Base-by-base conservation (phyloP, 2,797 vertebrate genomes). In the Eospalax fontanierii region DNA sequence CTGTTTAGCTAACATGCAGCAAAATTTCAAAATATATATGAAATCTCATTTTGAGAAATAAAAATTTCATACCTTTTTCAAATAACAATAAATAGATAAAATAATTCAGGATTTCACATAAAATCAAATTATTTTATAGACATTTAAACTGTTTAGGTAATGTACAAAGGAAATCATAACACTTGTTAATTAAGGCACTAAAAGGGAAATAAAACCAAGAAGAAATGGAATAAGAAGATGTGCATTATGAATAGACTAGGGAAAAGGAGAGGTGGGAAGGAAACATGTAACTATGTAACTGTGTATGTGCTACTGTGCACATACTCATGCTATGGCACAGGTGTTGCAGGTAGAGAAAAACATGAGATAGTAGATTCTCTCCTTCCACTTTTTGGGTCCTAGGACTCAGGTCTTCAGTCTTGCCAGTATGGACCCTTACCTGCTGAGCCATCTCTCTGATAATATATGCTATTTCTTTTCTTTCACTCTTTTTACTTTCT, bases 361-460 rank as follows among this genome's bases (percentile, higher is more conserved):
- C 18, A 83, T 65, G 3, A 7, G 28, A 21, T 5, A 4, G 5
- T 46, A 5, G 22, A 4, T 43, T 82, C 28, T 43, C 5, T 81
- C 50, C 35, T 38, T 24, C 18, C 7, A 4, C 6, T 11, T 11
- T 82, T 4, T 65, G 38, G 0, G 2, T 30, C 10, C 43, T 5
- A 43, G 61, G 38, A 14, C 28, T 46, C 38, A 83, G 28, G 14
- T 66, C 4, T 33, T 46, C 61, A 46, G 38, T 3, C 18, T 66
- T 83, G 19, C 5, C 0, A 33, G 3, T 3, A 66, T 22, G 28
- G 0, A 33, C 3, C 43, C 11, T 46, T 46, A n/a, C 1, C 28
- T 43, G 8, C 26, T 65, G 22, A 83, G 33, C 19, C 15, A 19
- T 83, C 61, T 83, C 19, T 66, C 28, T 21, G 33, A 10, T 33